Evolutionary conservation across 2,797 vertebrate species (phyloP), one percentile per base, ranked within the genome.

Genomic region (Galagoides demidoff): DNA sequence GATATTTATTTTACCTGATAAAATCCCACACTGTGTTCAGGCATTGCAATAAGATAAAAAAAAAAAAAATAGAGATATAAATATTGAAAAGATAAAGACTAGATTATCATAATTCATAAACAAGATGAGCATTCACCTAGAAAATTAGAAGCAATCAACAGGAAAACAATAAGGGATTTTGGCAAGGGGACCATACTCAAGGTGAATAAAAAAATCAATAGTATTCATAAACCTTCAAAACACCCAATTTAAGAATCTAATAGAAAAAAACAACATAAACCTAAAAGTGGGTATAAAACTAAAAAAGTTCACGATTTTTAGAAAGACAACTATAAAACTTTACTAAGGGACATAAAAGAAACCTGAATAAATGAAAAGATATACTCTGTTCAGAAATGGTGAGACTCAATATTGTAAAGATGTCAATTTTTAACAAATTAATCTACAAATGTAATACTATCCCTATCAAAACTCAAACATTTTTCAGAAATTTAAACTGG

Each of bases 131-230:
- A 86, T 37, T 92, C 74, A 94, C 57, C 70, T 73, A 95, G 19
- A 92, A 92, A 61, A 91, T 89, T 66, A 95, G 49, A 89, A 49
- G 17, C 39, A 74, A 79, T 59, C 90, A 93, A 84, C 25, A 89
- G n/a, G 85, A 91, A 92, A 90, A 27, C 43, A 49, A 49, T 29
- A 27, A 81, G 39, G 77, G n/a, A 85, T 64, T 57, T 52, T 39
- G 29, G 55, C 71, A 79, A 76, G 39, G 31, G 55, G 43, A n/a
- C 74, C 64, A 94, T 31, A 85, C 5, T 68, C 79, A 89, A 94
- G 87, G 81, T 95, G 84, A 97, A 85, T 86, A 37, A 59, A 45
- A 81, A 97, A 97, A 92, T 89, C 97, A 87, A 66, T 94, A 90
- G 22, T 29, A 79, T 79, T 84, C 45, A 93, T 59, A 81, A 0